A percentile compares a stretch with the other conserved stretches of the same genome.
Conservation (phyloP, 2,797 vertebrate genomes). For the Lates japonicus region DNA sequence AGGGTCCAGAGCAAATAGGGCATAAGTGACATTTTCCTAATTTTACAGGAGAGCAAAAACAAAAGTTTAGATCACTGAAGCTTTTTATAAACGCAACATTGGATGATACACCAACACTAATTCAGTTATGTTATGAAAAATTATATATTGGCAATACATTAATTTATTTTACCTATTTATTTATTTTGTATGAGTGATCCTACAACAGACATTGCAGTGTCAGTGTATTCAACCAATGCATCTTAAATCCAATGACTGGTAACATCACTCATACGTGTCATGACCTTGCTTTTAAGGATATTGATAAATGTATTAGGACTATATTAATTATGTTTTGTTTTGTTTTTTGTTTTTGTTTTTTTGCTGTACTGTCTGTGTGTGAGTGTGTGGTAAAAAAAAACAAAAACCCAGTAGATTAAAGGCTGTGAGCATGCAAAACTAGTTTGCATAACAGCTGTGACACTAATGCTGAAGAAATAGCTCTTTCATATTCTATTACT, state of each 20-base stretch:
- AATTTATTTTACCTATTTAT: no score
- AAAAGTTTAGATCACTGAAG: conserved; percentile 24
- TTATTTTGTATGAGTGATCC: no score
- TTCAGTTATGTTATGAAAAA: neutral
- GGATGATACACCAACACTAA: neutral
- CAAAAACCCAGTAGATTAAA: neutral
- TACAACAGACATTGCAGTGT: neutral
- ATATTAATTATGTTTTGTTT: no score
- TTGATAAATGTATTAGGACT: neutral
- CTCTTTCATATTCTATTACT: conserved; percentile 16
- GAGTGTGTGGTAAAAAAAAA: no score
- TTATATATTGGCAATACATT: no score
- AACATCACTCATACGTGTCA: neutral
- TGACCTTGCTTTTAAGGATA: neutral
- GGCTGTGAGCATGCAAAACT: conserved; percentile 8
- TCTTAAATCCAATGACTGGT: neutral
- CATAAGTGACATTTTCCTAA: conserved; percentile 51
- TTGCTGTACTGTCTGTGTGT: no score
- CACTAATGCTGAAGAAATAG: conserved; percentile 12
- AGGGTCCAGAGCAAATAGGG: conserved; percentile 52
- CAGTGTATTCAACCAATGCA: neutral
- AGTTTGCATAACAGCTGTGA: conserved; percentile 8
- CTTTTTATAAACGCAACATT: neutral
- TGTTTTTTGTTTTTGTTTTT: no score
- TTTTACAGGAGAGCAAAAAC: conserved; percentile 45